phyloP scores from a whole-genome alignment of 2,797 vertebrate species.

The Brotula barbata region DNA sequence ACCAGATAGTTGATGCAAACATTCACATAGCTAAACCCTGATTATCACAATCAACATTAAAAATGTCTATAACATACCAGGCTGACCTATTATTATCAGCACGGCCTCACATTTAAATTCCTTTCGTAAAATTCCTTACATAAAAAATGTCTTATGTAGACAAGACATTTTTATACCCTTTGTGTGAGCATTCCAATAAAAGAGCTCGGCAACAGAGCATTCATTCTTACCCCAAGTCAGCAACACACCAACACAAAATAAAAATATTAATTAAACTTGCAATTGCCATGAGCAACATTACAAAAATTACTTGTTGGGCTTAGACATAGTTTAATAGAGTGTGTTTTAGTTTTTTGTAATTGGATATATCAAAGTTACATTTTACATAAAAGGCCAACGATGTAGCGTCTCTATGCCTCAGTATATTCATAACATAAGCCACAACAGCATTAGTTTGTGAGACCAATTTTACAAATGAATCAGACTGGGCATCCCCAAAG shows the following conservation, averaged over 20 bases:
- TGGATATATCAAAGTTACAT: not conserved
- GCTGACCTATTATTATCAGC: not conserved
- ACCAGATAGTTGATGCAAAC: not conserved
- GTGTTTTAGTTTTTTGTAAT: not conserved
- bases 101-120: no score
- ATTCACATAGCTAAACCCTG: not conserved
- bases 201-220: slow-evolving; percentile 4
- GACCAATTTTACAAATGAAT: slow-evolving; percentile 63
- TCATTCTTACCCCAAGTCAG: no score
- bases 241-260: no score
- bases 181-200: slow-evolving; percentile 27
- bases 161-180: slow-evolving; percentile 7
- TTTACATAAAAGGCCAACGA: slow-evolving; percentile 15
- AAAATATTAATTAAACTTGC: not conserved
- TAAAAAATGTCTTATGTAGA: not conserved
- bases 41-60: slow-evolving; percentile 18
- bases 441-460: slow-evolving; percentile 27
- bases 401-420: slow-evolving; percentile 10
- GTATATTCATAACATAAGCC: slow-evolving; percentile 53
- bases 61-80: not conserved
- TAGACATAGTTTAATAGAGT: slow-evolving; percentile 1
- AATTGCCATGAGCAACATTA: not conserved
- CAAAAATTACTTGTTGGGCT: not conserved
- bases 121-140: no score
- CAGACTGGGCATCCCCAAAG: slow-evolving; percentile 53